Evolutionary conservation across 2,888 invertebrate genomes (phyloP).

Genomic region (Phymatocera aterrima): DNA sequence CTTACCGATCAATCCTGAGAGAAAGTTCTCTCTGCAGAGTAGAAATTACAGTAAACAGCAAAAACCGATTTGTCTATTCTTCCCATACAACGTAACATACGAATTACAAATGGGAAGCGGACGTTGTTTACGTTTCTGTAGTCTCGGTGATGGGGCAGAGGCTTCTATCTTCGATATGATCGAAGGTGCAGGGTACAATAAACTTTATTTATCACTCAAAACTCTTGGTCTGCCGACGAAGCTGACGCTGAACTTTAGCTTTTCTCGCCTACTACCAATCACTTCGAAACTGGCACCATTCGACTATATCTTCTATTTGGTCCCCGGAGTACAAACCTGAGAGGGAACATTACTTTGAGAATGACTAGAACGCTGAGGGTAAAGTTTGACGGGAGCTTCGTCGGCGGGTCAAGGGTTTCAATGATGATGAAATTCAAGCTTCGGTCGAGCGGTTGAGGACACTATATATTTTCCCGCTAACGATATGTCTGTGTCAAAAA

Average conservation of each 20-base stretch:
- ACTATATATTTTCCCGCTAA: neutral
- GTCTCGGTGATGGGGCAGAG: neutral
- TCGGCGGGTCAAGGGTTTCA: constrained; percentile 38
- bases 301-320: neutral
- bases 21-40: too few relatives aligned
- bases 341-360: constrained; percentile 36
- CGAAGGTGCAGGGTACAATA: neutral
- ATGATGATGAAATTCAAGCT: constrained; percentile 42
- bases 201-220: constrained; percentile 4
- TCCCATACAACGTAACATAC: neutral
- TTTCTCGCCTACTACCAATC: constrained; percentile 13
- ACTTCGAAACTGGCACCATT: constrained; percentile 21
- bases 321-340: constrained; percentile 35
- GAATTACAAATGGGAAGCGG: neutral
- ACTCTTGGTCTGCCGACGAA: constrained; percentile 31
- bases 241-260: constrained; percentile 5
- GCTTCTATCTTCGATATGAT: neutral
- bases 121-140: neutral
- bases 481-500: neutral
- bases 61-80: neutral
- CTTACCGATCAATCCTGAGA: too few relatives aligned
- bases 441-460: constrained; percentile 13
- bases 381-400: constrained; percentile 38
- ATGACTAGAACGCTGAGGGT: constrained; percentile 10
- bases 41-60: neutral